These are phyloP conservation scores for Cyclura pinguis DNA, from an alignment of 2,797 vertebrate genomes.

Conservation along the genomic window DNA sequence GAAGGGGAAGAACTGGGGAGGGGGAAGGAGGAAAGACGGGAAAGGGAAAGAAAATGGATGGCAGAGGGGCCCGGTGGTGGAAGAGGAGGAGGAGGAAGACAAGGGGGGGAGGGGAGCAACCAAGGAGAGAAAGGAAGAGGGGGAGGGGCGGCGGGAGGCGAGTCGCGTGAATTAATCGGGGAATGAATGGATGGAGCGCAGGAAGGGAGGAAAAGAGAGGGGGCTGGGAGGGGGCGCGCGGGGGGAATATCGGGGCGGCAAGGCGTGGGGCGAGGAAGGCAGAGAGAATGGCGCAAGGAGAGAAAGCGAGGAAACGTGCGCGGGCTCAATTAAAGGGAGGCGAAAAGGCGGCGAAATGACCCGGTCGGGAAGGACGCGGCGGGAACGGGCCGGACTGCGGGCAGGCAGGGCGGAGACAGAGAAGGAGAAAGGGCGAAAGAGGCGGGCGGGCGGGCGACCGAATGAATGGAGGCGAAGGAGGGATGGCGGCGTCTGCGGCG, in stretches of 20 bases:
- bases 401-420: too few species aligned
- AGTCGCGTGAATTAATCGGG: neutral
- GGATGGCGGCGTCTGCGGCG: neutral
- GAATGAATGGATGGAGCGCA: constrained; percentile 10
- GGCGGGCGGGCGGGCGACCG: neutral
- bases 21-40: neutral
- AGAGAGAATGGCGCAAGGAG: neutral
- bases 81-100: constrained; percentile 45
- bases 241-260: constrained; percentile 1
- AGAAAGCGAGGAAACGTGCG: neutral
- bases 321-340: too few species aligned
- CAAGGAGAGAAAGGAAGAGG: neutral
- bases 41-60: constrained; percentile 32
- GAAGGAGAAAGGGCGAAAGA: neutral
- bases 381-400: too few species aligned
- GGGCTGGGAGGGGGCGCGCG: neutral
- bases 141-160: constrained; percentile 1
- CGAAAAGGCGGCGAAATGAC: neutral
- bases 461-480: neutral
- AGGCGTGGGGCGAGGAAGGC: neutral
- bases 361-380: neutral
- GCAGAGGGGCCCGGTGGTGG: constrained; percentile 46
- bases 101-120: constrained; percentile 42
- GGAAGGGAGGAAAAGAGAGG: neutral
- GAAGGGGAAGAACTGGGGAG: neutral